Evolutionary conservation across 2,888 invertebrate species (phyloP), one percentile per base, ranked within the genome.

Genomic region (Julus scanicus): DNA sequence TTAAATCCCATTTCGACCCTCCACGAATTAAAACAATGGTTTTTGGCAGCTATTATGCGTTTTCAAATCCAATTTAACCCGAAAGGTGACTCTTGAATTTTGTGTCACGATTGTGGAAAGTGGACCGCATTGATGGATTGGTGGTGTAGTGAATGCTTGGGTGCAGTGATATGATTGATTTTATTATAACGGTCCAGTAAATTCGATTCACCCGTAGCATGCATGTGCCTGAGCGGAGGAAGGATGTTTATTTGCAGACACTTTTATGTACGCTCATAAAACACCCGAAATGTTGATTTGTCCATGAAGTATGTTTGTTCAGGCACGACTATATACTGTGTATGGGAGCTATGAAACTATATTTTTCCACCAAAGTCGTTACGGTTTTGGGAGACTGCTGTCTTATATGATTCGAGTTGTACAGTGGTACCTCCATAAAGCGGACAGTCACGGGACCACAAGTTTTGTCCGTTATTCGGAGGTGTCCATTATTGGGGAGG

Each of bases 221-320:
- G 71, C 29, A 29, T 8, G 5, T 9, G 11, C 8, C 29, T 5
- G 71, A 71, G 29, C 71, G 1, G 29, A 9, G 6, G 2, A 71
- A 71, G 71, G 20, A 63, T 1, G 29, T 11, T n/a, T 71, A n/a
- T 71, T 71, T 20, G 11, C 29, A 5, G 9, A 71, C 6, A 2
- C 20, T 71, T 71, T 71, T 71, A 71, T 71, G 71, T 29, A n/a
- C 29, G 8, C 71, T 71, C 71, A 71, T 71, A 71, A 71, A 71
- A 20, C n/a, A 29, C 71, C 71, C 2, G 2, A 29, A 29, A 71
- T 71, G 71, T 71, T 20, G 71, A 71, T 71, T 71, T 71, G 71
- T 8, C 71, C 71, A 29, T 71, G 71, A 71, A 57, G 57, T 57
- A 57, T 13, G 57, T n/a, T 57, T 57, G 57, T 57, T 57, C 57